These are phyloP conservation scores for Chloropsis cyanopogon DNA, from an alignment of 2,113 vertebrate species.

Conservation along the genomic window DNA sequence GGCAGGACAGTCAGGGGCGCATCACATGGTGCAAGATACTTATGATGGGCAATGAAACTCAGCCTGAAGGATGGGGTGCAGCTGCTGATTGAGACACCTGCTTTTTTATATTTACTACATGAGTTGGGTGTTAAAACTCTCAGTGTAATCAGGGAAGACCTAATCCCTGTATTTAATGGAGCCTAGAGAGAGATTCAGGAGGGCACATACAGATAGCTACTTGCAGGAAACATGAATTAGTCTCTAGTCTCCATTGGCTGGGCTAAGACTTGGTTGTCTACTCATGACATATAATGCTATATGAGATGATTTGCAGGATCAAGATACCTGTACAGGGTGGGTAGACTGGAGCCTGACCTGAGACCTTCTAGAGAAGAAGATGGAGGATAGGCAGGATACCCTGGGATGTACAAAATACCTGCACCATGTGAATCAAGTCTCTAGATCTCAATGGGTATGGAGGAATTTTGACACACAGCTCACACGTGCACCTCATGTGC, in stretches of 20 bases:
- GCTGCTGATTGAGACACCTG: neutral
- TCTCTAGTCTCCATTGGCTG: neutral
- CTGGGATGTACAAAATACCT: neutral
- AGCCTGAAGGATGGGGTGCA: neutral
- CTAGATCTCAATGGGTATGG: neutral
- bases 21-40: accelerated
- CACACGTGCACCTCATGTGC: neutral
- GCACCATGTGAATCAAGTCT: neutral
- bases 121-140: accelerated
- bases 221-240: neutral
- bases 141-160: neutral
- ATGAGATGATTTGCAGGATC: neutral
- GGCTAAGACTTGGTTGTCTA: neutral
- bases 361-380: neutral
- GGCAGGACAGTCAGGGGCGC: neutral
- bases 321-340: neutral
- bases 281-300: neutral
- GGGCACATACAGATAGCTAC: neutral
- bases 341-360: neutral
- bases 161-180: neutral
- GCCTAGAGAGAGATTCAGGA: neutral
- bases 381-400: neutral
- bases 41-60: neutral
- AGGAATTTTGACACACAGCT: neutral
- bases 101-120: neutral